Conservation (phyloP, 2,888 invertebrate species). For the Eumacrocentrus americanus region DNA sequence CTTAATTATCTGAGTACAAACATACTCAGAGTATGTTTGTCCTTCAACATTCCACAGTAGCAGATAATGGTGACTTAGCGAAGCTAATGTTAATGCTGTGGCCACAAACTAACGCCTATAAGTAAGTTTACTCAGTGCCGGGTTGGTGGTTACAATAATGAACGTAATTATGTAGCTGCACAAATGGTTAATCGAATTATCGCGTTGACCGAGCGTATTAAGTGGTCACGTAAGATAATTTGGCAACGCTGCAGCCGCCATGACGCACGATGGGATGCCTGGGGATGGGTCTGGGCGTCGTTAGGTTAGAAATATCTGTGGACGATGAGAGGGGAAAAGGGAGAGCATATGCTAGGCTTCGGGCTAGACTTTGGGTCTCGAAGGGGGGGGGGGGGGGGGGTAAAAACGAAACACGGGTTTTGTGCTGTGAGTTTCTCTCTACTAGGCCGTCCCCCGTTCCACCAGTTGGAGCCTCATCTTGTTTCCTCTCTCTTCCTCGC, state of each 20-base stretch:
- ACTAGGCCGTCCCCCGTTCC: conserved; percentile 13
- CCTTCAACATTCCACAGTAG: no score
- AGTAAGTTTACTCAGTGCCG: neutral
- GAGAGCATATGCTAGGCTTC: conserved; percentile 31
- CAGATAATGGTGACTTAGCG: no score
- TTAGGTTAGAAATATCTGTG: conserved; percentile 39
- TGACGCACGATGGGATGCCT: conserved; percentile 37
- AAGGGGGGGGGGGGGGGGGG: conserved; percentile 10
- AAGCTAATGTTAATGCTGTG: no score
- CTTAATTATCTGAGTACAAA: no score
- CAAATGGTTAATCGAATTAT: conserved; percentile 42
- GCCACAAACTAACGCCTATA: conserved; percentile 1
- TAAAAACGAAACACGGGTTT: conserved; percentile 31
- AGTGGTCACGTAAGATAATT: conserved; percentile 53
- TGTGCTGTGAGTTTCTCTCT: conserved; percentile 30
- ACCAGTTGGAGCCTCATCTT: conserved; percentile 23
- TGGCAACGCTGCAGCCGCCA: conserved; percentile 57
- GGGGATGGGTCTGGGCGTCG: conserved; percentile 32
- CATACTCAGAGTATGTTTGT: no score
- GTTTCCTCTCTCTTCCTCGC: conserved; percentile 32
- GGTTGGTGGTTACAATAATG: neutral
- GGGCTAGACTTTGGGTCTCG: conserved; percentile 1
- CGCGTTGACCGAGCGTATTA: conserved; percentile 41
- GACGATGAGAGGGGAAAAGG: conserved; percentile 25
- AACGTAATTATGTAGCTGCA: conserved; percentile 17